Base-by-base conservation (phyloP, 1,140 invertebrate species). In the Metopolophium dirhodum region DNA sequence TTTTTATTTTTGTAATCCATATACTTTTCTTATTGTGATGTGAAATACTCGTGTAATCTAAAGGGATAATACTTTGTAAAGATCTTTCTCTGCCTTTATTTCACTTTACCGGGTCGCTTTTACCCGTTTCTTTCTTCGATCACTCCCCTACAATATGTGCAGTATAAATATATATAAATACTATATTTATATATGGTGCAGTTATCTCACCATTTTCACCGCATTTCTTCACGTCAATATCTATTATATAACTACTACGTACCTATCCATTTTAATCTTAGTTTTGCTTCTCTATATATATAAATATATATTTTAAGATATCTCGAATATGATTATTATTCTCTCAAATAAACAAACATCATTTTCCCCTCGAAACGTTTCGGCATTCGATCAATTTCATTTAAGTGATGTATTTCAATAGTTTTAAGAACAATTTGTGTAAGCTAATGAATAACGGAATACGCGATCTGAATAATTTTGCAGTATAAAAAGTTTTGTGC, bases 11-110 rank as follows among this genome's bases (percentile, higher is more conserved):
- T 89, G 47, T 54, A 89, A 89, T 54, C 87, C n/a, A 89, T 51
- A 89, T 51, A 89, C 87, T 54, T 54, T 89, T 89, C 49, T 51
- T 89, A 89, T 89, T 89, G 47, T 89, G 37, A 86, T 86, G 85
- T 86, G 41, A 89, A 54, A 89, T 89, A 89, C 87, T 89, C 87
- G n/a, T 89, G 49, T 89, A 89, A 89, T 89, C 87, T 89, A 54
- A 89, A 89, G 49, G 87, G 87, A 89, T 89, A 89, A 89, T 89
- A 89, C 87, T 89, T 89, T 47, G 47, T 54, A 89, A 54, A 89
- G 87, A 89, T 89, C 47, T 89, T 54, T 89, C 49, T 54, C 23
- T 51, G 49, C 87, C 11, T 89, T 89, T 54, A 89, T 89, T 89
- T 89, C 87, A 89, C 87, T 89, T 54, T 54, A 35, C 87, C 8